Percentiles rank a stretch among this genome's conserved stretches.
phyloP scores from a whole-genome alignment of 2,888 invertebrate species.

The Gibbula magus region DNA sequence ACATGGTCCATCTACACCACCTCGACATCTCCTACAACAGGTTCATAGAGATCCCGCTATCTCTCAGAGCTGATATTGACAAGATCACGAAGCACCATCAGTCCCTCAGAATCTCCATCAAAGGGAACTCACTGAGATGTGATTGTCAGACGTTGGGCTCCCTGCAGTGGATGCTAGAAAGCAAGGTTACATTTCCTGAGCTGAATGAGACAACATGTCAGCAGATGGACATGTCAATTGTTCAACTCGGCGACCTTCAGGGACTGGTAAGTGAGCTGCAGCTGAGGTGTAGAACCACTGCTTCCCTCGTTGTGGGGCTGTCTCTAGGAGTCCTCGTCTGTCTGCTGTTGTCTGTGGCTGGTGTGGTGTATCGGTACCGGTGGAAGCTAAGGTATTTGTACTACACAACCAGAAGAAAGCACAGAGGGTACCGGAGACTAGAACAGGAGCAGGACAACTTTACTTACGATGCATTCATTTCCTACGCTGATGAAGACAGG shows the following conservation, averaged over 20 bases:
- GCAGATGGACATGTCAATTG: too few species aligned
- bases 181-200: neutral
- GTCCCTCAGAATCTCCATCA: neutral
- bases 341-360: neutral
- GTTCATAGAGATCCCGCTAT: neutral
- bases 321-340: slow-evolving; percentile 9
- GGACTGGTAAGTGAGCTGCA: neutral
- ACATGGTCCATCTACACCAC: neutral
- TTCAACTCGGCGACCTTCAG: neutral
- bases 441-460: slow-evolving; percentile 2
- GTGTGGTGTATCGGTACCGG: slow-evolving; percentile 2
- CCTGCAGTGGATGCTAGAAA: neutral
- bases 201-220: neutral
- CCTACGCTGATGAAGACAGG: slow-evolving; percentile 38
- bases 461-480: slow-evolving; percentile 36
- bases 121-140: neutral
- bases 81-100: neutral
- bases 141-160: neutral
- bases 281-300: slow-evolving; percentile 30
- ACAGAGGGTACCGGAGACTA: neutral
- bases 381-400: slow-evolving; percentile 23
- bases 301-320: slow-evolving; percentile 14
- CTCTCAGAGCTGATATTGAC: neutral
- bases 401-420: neutral
- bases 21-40: slow-evolving; percentile 33